Base-by-base conservation (phyloP, 2,113 vertebrate genomes). In the Syngnathoides biaculeatus region DNA sequence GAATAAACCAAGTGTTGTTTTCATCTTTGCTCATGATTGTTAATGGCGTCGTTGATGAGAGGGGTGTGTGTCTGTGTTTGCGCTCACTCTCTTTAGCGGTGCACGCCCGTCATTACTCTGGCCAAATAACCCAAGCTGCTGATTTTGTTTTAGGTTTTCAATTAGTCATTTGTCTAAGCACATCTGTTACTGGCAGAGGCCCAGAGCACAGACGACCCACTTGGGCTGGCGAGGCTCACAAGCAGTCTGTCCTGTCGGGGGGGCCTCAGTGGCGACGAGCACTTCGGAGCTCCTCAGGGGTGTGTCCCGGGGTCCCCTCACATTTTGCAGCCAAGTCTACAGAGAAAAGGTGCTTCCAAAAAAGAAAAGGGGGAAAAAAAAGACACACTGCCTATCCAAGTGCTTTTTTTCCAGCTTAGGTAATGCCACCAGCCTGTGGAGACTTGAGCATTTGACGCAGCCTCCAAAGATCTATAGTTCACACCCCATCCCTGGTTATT, bases 1-100 rank as follows among this genome's bases (percentile, higher is more conserved):
- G 95, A 96, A 97, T 98, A 98, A 98, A 96, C 97, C 96, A 93
- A 94, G 94, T 93, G 95, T 95, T 98, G 96, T 98, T 98, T 98
- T 98, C 96, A 97, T 98, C 95, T 95, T 94, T 94, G 92, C 96
- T 95, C 94, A 93, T 94, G 95, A 96, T 96, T 97, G 95, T 97
- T 98, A 98, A 99, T 98, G 96, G 96, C 92, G 94, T 90, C 74
- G 91, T 91, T 96, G 96, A 97, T 96, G 96, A 97, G 95, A 93
- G 92, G 94, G 94, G 93, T 94, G 93, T 94, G 93, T 42, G 60
- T 94, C 91, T 90, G 80, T 90, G 79, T 87, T 92, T 89, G 87
- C 77, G 86, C 77, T 74, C 69, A 68, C 82, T 84, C 71, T 86
- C 94, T 95, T 94, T 94, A 97, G 97, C 94, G 93, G 92, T 84